Base-by-base conservation (phyloP, 2,113 vertebrate species). In the Salvator merianae region DNA sequence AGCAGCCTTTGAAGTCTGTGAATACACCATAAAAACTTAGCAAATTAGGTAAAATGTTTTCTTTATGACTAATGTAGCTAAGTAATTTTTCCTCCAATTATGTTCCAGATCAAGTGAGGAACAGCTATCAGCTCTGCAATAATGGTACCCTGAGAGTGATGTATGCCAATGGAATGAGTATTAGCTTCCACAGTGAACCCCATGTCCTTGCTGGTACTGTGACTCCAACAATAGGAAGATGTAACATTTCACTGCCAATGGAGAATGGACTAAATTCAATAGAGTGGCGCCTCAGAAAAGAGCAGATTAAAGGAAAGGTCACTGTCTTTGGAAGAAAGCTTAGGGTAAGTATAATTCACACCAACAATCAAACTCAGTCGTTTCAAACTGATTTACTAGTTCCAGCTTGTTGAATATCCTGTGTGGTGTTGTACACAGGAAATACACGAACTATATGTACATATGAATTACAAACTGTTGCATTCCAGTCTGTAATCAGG, bases 261-360 rank as follows among this genome's bases (percentile, higher is more conserved):
- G 99, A 99, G 94, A 99, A 99, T 0, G 98, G 98, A 86, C 97
- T 99, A 55, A 99, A 99, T 94, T 99, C 98, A 90, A 99, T 99
- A 36, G 99, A 99, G 94, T 99, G 99, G 99, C 97, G 99, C 36
- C 97, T 99, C 74, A 97, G 99, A 83, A 99, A 99, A 93, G 99
- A 99, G 76, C 97, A 99, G 92, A 98, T 97, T 84, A 99, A 99
- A 96, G 99, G 99, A 92, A 99, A 98, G 96, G 96, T 99, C 93
- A 99, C 98, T 3, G 97, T 99, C 90, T 99, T 99, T 78, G 99
- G 99, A 92, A 97, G 99, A 94, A 99, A 99, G 92, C 97, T 99
- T 83, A 94, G 99, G 96, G 99, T 99, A 96, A 97, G 97, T 94
- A 81, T 26, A 75, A 68, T 53, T 43, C 72, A 47, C 55, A 34